Percentiles rank a stretch among this genome's conserved stretches.
These are phyloP conservation scores for Intellagama lesueurii DNA, from an alignment of 2,797 vertebrate species.

Conservation along the genomic window DNA sequence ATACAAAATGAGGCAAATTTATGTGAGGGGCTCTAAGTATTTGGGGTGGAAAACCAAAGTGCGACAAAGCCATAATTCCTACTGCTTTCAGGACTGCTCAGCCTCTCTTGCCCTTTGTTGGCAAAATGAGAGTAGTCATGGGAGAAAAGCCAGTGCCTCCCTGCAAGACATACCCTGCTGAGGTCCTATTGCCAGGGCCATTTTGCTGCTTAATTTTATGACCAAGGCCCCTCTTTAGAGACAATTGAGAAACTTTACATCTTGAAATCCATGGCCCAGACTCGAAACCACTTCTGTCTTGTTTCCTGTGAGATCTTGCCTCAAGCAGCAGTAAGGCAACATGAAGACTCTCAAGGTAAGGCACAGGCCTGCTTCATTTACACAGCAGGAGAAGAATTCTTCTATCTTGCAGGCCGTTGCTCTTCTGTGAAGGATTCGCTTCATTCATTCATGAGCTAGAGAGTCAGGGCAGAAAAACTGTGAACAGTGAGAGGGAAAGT, in stretches of 20 bases:
- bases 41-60: slow-evolving; percentile 52
- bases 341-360: background rate
- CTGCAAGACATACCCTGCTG: background rate
- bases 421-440: slow-evolving; percentile 37
- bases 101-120: slow-evolving; percentile 27
- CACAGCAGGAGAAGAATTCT: slow-evolving; percentile 5
- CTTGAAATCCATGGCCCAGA: background rate
- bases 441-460: background rate
- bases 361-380: background rate
- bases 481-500: background rate
- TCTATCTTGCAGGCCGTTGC: background rate
- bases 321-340: background rate
- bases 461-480: background rate
- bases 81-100: background rate
- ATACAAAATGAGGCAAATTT: slow-evolving; percentile 66
- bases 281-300: background rate
- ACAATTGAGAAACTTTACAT: background rate
- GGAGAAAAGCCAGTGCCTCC: background rate
- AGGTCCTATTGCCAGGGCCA: background rate
- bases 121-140: slow-evolving; percentile 36
- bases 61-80: slow-evolving; percentile 38
- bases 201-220: slow-evolving; percentile 5
- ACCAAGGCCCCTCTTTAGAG: background rate
- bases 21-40: slow-evolving; percentile 45
- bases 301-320: slow-evolving; percentile 17